Evolutionary conservation across 2,888 invertebrate species (phyloP), one percentile per base, ranked within the genome.

Genomic region (Lysandra coridon): DNA sequence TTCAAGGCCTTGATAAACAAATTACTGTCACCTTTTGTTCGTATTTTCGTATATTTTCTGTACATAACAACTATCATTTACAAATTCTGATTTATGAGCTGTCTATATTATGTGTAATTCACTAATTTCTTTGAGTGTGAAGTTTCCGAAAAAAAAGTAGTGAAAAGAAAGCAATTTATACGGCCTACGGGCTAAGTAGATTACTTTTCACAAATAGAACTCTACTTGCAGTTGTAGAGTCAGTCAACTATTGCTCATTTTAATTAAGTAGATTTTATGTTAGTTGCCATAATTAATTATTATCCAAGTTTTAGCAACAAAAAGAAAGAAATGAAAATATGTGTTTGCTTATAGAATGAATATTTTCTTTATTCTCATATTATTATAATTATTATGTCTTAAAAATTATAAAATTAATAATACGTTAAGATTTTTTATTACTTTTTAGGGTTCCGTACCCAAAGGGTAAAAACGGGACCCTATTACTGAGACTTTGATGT

Each of bases 1-100:
- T 53, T 76, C 57, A 76, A 53, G 76, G 76, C 30, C 33, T 49
- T 10, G 44, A 44, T 23, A 17, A 49, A 53, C 53, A 76, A 33
- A 33, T 33, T 14, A 33, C 33, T 37, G 53, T 57, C 76, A 57
- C 33, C 30, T 76, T 37, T 53, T 75, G 49, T 75, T 30, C 30
- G 30, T 49, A 44, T 4, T 44, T 23, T 73, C 57, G 17, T 57
- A 17, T 57, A 17, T 57, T 73, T 62, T 62, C 23, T 62, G 17
- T 62, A n/a, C 0, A 1, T 12, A 33, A 33, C 1, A 69, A 62
- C 23, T 62, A 30, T 30, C 64, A 64, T 30, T 64, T 12, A 64
- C 30, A 23, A 64, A 12, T 64, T 23, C 3, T 64, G 64, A 64
- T 30, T 64, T 23, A 10, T 30, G 2, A 64, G 10, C 7, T 64